These are phyloP conservation scores for Trichonephila clavata DNA, from an alignment of 1,140 invertebrate genomes.

Conservation along the genomic window DNA sequence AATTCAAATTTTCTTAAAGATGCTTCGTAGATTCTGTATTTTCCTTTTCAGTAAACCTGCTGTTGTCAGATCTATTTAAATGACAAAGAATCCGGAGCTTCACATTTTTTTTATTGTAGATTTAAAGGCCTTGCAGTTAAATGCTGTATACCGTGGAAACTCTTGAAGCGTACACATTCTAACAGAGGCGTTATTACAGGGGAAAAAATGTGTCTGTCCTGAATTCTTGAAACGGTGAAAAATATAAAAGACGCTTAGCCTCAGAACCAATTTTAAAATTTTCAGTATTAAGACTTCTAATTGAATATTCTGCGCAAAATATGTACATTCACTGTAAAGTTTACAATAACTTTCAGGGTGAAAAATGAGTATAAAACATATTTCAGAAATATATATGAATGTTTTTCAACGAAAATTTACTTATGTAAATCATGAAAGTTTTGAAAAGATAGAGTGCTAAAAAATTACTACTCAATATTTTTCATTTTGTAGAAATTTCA, in stretches of 20 bases:
- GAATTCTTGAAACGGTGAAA: background rate
- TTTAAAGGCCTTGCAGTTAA: conserved; percentile 10
- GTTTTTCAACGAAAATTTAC: too few relatives aligned
- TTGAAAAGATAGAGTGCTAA: too few relatives aligned
- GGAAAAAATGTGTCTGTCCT: background rate
- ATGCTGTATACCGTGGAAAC: conserved; percentile 14
- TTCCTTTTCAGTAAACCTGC: background rate
- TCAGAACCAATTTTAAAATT: background rate
- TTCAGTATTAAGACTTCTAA: background rate
- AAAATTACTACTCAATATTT: too few relatives aligned
- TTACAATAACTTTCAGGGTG: too few relatives aligned
- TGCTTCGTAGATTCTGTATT: background rate
- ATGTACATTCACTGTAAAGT: background rate
- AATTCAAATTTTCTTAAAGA: conserved; percentile 26
- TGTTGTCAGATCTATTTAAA: conserved; percentile 25
- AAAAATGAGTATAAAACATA: too few relatives aligned
- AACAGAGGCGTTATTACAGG: background rate
- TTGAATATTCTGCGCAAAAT: background rate
- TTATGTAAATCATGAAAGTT: too few relatives aligned
- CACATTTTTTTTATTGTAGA: background rate
- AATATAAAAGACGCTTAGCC: background rate
- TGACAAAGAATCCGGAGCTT: conserved; percentile 30
- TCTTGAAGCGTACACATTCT: background rate
- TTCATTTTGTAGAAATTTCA: too few relatives aligned
- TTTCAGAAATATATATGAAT: too few relatives aligned